These are phyloP conservation scores for Sphaeridia pumilis DNA, from an alignment of 2,888 invertebrate species.

Conservation along the genomic window DNA sequence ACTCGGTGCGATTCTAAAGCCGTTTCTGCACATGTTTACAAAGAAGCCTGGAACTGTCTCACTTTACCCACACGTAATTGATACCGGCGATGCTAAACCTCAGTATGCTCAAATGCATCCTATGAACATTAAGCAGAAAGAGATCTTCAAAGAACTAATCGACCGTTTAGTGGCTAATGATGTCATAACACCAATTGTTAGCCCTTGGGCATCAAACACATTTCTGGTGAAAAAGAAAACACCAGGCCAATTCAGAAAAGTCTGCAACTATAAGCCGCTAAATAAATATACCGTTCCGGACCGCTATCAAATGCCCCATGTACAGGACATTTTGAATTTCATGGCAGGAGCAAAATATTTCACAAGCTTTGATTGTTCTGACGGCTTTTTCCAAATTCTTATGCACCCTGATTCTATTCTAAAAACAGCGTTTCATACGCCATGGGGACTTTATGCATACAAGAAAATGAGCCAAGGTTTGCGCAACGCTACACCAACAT, in stretches of 20 bases:
- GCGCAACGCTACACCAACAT: constrained; percentile 37
- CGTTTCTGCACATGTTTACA: constrained; percentile 23
- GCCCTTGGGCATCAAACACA: constrained; percentile 18
- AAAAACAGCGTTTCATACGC: background rate
- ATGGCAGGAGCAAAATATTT: constrained; percentile 37
- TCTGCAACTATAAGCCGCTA: constrained; percentile 37
- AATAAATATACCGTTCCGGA: constrained; percentile 37
- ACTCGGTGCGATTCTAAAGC: constrained; percentile 27
- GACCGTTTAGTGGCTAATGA: too few species aligned
- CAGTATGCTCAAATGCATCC: constrained; percentile 4
- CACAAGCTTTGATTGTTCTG: constrained; percentile 37
- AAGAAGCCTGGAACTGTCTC: constrained; percentile 9
- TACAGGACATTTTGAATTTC: constrained; percentile 37
- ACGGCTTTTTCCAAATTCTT: constrained; percentile 38
- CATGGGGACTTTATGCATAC: constrained; percentile 37
- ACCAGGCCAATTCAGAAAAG: constrained; percentile 33
- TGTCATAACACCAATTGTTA: too few species aligned
- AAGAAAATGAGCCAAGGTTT: constrained; percentile 37
- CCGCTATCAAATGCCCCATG: constrained; percentile 37
- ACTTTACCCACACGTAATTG: constrained; percentile 8
- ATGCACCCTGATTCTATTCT: constrained; percentile 14
- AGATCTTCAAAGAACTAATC: too few species aligned
- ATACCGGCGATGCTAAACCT: constrained; percentile 10
- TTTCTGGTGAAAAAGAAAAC: constrained; percentile 37
- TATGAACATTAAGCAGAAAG: too few species aligned